Evolutionary conservation across 2,797 vertebrate species (phyloP), one percentile per base, ranked within the genome.

Genomic region (Gallirallus australis): DNA sequence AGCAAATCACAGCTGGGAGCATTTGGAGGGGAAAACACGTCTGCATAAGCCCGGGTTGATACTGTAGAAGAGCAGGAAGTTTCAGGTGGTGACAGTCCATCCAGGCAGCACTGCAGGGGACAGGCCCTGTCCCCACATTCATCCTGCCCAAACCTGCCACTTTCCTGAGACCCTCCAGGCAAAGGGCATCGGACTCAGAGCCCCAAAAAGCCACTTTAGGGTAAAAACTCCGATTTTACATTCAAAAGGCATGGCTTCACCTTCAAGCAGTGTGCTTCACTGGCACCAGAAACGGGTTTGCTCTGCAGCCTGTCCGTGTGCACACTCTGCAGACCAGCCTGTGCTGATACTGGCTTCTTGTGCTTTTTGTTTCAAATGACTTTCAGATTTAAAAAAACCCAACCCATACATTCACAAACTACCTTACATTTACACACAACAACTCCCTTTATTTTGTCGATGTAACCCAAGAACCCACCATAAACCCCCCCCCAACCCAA

Each of bases 361-460:
- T 27, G 92, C 77, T 76, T 95, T 88, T 97, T 91, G 86, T 95
- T 97, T 92, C 94, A 90, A 76, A 86, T 84, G 35, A 95, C 81
- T 93, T 78, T 84, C 91, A n/a, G 23, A 77, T 95, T 94, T 27
- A 92, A 97, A 97, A 96, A 97, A 45, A 42, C 19, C 37, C 10
- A 97, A 18, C 42, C 42, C 18, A 45, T 82, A 97, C 96, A 97
- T 97, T 97, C 94, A 96, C 94, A 86, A 98, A 96, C 94, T 94
- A 97, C 90, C 83, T 96, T 82, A 96, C 35, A 45, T 94, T 97
- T 95, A 96, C 97, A 97, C 95, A 97, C 94, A 92, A 96, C 14
- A 30, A 97, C 86, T 97, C 96, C 97, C 93, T 97, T 97, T 96
- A 93, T 97, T 97, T 97, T 59, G 79, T 95, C 96, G 96, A 93